Conservation (phyloP, 2,888 invertebrate species). For the Piscicola geometra region DNA sequence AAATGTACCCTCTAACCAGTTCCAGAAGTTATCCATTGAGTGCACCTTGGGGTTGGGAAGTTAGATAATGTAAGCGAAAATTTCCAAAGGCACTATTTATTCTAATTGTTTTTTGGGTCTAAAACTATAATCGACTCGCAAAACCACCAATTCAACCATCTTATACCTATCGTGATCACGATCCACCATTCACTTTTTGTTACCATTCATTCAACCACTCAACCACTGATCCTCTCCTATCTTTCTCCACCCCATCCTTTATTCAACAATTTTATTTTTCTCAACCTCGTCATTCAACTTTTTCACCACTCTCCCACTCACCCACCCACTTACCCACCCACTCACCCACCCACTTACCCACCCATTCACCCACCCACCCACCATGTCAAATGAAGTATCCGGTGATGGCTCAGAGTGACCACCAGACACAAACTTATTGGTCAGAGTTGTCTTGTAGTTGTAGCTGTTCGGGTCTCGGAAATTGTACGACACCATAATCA, state of each 20-base stretch:
- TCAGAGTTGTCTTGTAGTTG: constrained; percentile 54
- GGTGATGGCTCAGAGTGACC: constrained; percentile 15
- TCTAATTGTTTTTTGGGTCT: too few relatives aligned
- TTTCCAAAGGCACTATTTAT: too few relatives aligned
- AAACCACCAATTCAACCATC: too few relatives aligned
- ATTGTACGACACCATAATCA: constrained; percentile 57
- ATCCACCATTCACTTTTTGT: background rate
- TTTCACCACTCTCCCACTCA: background rate
- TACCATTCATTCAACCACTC: background rate
- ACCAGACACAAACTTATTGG: constrained; percentile 40
- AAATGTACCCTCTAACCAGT: constrained; percentile 55
- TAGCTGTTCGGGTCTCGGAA: constrained; percentile 55
- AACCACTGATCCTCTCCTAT: background rate
- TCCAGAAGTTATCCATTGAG: constrained; percentile 54
- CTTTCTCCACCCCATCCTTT: too few relatives aligned
- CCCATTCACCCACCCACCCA: constrained; percentile 8
- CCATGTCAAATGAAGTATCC: constrained; percentile 28
- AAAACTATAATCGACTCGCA: too few relatives aligned
- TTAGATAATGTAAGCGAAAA: too few relatives aligned
- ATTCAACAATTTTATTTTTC: too few relatives aligned
- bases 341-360: background rate
- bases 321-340: background rate
- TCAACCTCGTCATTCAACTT: too few relatives aligned
- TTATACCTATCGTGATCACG: background rate
- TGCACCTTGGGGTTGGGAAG: constrained; percentile 32